phyloP scores from a whole-genome alignment of 2,113 vertebrate species.

The Platichthys stellatus region DNA sequence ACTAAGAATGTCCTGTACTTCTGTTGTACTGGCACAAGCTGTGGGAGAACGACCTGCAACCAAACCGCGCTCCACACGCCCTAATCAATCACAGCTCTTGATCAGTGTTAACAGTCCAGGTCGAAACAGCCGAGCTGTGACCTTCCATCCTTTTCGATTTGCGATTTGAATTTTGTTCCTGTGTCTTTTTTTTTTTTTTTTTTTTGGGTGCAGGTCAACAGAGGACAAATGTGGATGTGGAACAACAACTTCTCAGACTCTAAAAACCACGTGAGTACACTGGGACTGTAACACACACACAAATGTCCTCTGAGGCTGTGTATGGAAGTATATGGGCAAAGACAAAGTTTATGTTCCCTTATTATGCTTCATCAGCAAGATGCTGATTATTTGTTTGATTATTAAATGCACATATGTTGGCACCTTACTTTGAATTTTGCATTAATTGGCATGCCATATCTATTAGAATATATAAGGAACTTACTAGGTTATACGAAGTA shows the following conservation, averaged over 20 bases:
- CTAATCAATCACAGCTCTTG: constrained; percentile 35
- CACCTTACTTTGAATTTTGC: neutral
- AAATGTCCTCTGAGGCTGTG: neutral
- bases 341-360: neutral
- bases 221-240: constrained; percentile 9
- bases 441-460: neutral
- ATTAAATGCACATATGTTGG: neutral
- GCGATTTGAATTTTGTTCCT: constrained; percentile 3
- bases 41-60: constrained; percentile 16
- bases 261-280: constrained; percentile 40
- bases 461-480: neutral
- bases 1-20: constrained; percentile 43
- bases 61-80: neutral
- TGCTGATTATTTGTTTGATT: neutral
- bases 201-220: constrained; percentile 24
- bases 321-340: too few relatives aligned
- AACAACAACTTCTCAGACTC: neutral
- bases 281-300: neutral
- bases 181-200: neutral
- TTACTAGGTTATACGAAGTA: neutral
- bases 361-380: neutral
- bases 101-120: constrained; percentile 26
- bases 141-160: neutral
- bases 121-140: neutral
- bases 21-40: constrained; percentile 28